These are phyloP conservation scores for Passer domesticus DNA, from an alignment of 2,113 vertebrate species.

Conservation along the genomic window DNA sequence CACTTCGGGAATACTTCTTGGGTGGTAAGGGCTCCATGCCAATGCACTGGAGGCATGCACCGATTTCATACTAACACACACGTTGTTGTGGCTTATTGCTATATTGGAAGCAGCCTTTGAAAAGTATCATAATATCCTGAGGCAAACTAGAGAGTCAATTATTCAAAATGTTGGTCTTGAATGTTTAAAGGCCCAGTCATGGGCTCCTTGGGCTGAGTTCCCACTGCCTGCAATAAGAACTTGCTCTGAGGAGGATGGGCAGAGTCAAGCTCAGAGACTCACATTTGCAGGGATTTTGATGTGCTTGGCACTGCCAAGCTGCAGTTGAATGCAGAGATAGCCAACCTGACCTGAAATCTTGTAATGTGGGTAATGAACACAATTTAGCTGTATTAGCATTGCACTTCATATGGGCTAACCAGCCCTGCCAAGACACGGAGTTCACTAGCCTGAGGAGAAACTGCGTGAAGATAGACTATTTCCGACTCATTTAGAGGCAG, in stretches of 20 bases:
- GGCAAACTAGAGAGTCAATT: conserved; percentile 60
- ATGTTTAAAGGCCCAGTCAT: conserved; percentile 43
- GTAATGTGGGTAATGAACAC: not conserved
- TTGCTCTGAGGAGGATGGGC: not conserved
- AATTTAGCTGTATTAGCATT: not conserved
- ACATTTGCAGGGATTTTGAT: not conserved
- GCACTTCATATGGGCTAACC: not conserved
- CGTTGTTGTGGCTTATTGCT: conserved; percentile 63
- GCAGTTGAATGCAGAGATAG: not conserved
- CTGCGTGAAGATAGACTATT: not conserved
- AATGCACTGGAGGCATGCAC: conserved; percentile 56
- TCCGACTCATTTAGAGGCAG: not conserved
- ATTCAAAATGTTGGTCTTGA: conserved; percentile 57
- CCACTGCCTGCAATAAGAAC: conserved; percentile 10
- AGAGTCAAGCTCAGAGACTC: not conserved
- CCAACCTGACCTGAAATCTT: conserved; percentile 23
- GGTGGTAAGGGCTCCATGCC: conserved; percentile 62
- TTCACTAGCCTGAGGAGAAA: conserved; percentile 17
- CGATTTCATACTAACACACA: conserved; percentile 59
- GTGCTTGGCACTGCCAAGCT: not conserved
- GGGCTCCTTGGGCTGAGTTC: conserved; percentile 38
- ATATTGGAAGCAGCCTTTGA: conserved; percentile 64
- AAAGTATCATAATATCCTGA: conserved; percentile 57
- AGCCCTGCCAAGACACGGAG: conserved; percentile 28
- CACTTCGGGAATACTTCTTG: conserved; percentile 41